phyloP scores from a whole-genome alignment of 2,113 vertebrate species.

The Phoenicopterus ruber region DNA sequence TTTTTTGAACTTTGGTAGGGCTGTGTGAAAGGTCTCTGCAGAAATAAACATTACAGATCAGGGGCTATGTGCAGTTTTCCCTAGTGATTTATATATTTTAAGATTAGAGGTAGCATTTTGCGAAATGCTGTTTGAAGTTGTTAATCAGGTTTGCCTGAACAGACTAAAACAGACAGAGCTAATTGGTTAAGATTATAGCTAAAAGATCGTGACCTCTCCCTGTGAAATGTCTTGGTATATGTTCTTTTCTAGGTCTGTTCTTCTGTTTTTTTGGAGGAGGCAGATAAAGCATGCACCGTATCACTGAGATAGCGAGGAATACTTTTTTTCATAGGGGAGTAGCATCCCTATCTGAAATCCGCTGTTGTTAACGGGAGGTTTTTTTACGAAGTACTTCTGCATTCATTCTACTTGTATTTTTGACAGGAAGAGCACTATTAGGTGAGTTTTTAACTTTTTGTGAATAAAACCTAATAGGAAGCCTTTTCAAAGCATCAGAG shows the following conservation, averaged over 20 bases:
- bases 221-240: not conserved
- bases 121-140: not conserved
- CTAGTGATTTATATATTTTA: not conserved
- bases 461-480: not conserved
- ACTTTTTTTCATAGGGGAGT: not conserved
- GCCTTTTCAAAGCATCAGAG: not conserved
- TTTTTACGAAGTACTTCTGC: not conserved
- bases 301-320: not conserved
- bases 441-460: not conserved
- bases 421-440: not conserved
- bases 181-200: not conserved
- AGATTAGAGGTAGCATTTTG: constrained; percentile 12
- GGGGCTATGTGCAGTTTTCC: not conserved
- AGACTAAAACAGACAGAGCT: not conserved
- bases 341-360: not conserved
- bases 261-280: not conserved
- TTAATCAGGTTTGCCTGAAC: constrained; percentile 16
- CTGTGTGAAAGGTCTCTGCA: not conserved
- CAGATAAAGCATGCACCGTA: not conserved
- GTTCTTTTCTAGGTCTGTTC: not conserved
- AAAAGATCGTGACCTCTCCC: not conserved
- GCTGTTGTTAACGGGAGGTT: not conserved
- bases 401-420: not conserved
- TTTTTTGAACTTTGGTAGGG: not conserved
- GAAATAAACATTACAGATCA: not conserved